A percentile compares a stretch with the other conserved stretches of the same genome.
Evolutionary conservation across 1,140 invertebrate species (phyloP).

Genomic region (Brachystomella parvula): DNA sequence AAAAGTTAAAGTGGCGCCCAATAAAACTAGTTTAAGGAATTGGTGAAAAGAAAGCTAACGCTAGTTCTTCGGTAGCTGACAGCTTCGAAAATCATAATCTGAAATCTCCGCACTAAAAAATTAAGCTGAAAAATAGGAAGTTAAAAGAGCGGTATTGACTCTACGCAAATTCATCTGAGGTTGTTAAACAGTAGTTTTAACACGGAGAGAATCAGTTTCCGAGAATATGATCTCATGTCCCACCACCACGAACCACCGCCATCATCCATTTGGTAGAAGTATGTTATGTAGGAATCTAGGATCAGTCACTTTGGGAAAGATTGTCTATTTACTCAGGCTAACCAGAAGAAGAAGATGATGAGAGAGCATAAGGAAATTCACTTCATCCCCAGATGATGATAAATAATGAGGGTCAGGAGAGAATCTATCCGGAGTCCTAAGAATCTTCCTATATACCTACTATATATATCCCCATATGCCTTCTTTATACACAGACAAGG

Average conservation of each 20-base stretch:
- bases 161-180: too few species aligned
- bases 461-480: too few species aligned
- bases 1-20: too few species aligned
- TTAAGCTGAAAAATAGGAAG: too few species aligned
- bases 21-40: too few species aligned
- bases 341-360: background rate
- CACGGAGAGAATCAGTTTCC: background rate
- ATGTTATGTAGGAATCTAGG: too few species aligned
- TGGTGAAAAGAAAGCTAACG: too few species aligned
- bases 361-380: background rate
- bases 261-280: background rate
- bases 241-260: background rate
- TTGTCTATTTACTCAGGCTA: slow-evolving; percentile 11
- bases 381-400: background rate
- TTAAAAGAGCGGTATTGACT: too few species aligned
- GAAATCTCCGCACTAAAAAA: too few species aligned
- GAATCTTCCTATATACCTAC: too few species aligned
- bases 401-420: background rate
- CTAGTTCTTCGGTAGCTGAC: too few species aligned
- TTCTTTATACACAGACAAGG: slow-evolving; percentile 2
- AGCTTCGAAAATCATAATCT: too few species aligned
- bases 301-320: background rate
- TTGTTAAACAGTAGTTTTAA: background rate
- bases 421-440: background rate
- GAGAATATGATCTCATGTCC: background rate